Evolutionary conservation across 2,113 vertebrate genomes (phyloP).

Genomic region (Indri indri): DNA sequence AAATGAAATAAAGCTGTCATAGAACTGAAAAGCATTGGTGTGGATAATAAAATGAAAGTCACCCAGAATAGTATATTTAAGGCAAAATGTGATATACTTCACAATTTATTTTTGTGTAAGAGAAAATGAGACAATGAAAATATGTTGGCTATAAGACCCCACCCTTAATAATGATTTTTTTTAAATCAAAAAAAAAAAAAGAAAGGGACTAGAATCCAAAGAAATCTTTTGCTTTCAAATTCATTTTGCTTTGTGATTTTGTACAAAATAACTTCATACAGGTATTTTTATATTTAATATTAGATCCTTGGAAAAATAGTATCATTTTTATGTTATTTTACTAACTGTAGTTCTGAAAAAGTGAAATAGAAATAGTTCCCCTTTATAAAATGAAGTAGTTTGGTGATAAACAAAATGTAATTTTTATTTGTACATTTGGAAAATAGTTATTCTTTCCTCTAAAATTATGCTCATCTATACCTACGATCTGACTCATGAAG

Average conservation of each 20-base stretch:
- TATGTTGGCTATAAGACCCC: background rate
- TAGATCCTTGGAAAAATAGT: background rate
- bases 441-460: background rate
- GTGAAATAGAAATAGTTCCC: background rate
- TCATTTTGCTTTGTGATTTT: conserved; percentile 36
- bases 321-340: background rate
- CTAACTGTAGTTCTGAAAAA: background rate
- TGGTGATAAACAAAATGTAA: background rate
- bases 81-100: conserved; percentile 22
- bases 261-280: background rate
- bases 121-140: conserved; percentile 59
- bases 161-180: background rate
- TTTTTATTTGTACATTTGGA: background rate
- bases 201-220: background rate
- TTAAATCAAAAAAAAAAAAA: background rate
- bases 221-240: conserved; percentile 3
- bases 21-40: background rate
- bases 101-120: background rate
- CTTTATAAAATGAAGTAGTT: background rate
- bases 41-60: conserved; percentile 56
- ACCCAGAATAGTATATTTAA: conserved; percentile 42
- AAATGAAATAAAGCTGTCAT: conserved; percentile 44
- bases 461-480: background rate
- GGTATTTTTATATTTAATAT: background rate
- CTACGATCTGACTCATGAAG: background rate